Evolutionary conservation across 37 sponge, comb jelly and placozoan genomes (phyloP), one percentile per base, ranked within the genome.

Genomic region (Beroe forskalii): DNA sequence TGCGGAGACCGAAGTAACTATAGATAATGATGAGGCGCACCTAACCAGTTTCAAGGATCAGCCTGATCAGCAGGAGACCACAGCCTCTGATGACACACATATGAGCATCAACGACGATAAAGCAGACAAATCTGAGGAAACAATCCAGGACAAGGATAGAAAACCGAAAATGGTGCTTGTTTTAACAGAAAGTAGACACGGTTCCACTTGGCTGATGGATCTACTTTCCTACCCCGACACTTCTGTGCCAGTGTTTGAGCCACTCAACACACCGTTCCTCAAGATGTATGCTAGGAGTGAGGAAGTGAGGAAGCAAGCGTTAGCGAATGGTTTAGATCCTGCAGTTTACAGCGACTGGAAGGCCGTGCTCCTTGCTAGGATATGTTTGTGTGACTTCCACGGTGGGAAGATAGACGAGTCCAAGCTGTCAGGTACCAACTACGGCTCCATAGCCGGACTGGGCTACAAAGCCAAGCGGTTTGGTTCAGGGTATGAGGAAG

Each of bases 151-250:
- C 4, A n/a, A n/a, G 25, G 3, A 4, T 63, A 63, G n/a, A 33
- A 28, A 69, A 69, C 72, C 72, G 2, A 31, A 69, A 17, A 69
- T 69, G 72, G 72, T 69, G 72, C 38, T 69, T 33, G 38, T 69
- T 35, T 32, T 69, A 33, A 69, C 72, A 17, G 37, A 35, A 17
- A 69, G 72, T 32, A 33, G 72, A 36, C 72, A 69, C 17, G 72
- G 72, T 2, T 69, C 72, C 4, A 69, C 72, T 20, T 69, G 72
- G 72, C 36, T 36, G 36, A 69, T 69, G 72, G 72, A 69, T 32
- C 27, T 69, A 37, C 32, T 69, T 6, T 12, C 33, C 2, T 31
- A 9, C 19, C 27, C 17, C 17, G 72, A 69, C 19, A 37, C 27
- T 2, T 19, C 72, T 20, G 72, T 69, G 1, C 72, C 72, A 19